These are phyloP conservation scores for Clarias gariepinus DNA, from an alignment of 2,113 vertebrate genomes.

Conservation along the genomic window DNA sequence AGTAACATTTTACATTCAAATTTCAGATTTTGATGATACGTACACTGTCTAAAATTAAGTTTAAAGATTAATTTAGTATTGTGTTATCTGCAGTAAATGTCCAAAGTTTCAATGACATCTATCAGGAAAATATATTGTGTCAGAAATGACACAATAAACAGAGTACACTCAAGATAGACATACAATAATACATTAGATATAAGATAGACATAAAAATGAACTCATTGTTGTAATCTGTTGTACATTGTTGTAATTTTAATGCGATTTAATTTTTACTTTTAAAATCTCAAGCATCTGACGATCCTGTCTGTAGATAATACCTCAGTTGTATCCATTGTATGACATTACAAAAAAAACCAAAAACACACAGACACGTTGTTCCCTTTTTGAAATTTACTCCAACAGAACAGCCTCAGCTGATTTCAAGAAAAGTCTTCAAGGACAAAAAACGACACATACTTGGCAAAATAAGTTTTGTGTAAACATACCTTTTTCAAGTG, in stretches of 20 bases:
- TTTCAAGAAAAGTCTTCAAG: not conserved
- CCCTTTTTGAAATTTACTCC: not conserved
- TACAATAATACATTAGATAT: not conserved
- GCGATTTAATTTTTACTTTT: not conserved
- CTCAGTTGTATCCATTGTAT: not conserved
- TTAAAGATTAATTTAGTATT: not conserved
- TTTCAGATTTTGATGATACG: not conserved
- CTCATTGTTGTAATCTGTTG: not conserved
- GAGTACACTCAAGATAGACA: not conserved
- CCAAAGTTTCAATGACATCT: not conserved
- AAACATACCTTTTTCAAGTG: conserved; percentile 2
- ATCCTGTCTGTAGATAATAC: not conserved
- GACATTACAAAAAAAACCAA: not conserved
- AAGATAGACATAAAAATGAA: not conserved
- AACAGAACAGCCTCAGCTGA: not conserved
- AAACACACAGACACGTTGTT: not conserved
- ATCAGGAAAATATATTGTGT: not conserved
- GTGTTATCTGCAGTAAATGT: not conserved
- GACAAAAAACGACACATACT: not conserved
- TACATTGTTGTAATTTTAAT: not conserved
- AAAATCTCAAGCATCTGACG: not conserved
- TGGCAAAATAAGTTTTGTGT: not conserved
- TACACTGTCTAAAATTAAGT: not conserved
- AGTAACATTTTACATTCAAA: not conserved
- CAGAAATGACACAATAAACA: not conserved